Percentiles rank a stretch among this genome's conserved stretches.
Evolutionary conservation across 2,113 vertebrate species (phyloP).

Genomic region (Xyrauchen texanus): DNA sequence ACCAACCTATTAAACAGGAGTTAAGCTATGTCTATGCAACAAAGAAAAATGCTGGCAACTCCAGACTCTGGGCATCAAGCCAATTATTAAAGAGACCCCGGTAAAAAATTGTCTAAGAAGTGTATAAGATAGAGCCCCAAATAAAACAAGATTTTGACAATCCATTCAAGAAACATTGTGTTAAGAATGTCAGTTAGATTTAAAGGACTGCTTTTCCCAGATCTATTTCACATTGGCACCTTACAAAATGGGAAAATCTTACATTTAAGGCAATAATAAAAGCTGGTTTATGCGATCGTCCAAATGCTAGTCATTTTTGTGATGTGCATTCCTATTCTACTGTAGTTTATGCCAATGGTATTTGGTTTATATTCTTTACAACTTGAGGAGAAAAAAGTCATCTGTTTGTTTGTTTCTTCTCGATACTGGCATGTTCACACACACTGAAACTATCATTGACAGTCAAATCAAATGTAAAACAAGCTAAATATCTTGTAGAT

Average conservation of each 20-base stretch:
- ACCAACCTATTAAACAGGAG: too few species aligned
- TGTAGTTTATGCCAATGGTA: not conserved
- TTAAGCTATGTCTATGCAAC: too few species aligned
- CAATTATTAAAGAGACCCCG: not conserved
- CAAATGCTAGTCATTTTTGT: not conserved
- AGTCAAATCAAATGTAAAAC: not conserved
- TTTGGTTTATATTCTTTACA: conserved; percentile 1
- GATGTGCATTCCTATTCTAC: not conserved
- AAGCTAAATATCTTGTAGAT: not conserved
- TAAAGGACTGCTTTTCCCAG: not conserved
- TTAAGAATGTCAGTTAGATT: not conserved
- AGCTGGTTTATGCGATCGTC: not conserved
- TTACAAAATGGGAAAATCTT: not conserved
- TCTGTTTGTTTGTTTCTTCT: not conserved
- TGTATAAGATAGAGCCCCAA: not conserved
- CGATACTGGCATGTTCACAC: not conserved
- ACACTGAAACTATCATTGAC: not conserved
- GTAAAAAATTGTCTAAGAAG: not conserved
- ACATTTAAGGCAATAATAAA: not conserved
- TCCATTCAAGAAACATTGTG: not conserved
- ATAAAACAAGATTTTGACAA: not conserved
- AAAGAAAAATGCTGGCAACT: too few species aligned
- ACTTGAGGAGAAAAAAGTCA: not conserved
- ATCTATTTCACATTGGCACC: not conserved
- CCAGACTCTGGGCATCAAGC: too few species aligned